Conservation (phyloP, 1,140 invertebrate species). For the Adoxophyes honmai region DNA sequence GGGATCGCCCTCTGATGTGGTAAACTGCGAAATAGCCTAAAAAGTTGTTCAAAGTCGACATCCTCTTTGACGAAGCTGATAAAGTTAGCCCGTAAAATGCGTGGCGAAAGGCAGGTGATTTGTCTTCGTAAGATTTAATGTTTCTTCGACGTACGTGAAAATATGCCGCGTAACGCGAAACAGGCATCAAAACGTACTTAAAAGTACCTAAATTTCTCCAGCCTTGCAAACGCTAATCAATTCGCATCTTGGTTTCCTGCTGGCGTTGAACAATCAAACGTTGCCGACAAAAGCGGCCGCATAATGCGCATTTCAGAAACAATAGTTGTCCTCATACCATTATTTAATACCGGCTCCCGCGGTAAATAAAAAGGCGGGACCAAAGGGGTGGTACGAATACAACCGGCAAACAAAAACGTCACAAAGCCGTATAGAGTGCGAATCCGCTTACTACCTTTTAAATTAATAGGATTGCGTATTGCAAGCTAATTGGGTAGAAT, state of each 20-base stretch:
- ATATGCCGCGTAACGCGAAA: too few relatives aligned
- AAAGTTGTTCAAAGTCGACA: not conserved
- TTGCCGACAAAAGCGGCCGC: not conserved
- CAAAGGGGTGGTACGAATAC: slow-evolving; percentile 26
- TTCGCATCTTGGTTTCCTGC: not conserved
- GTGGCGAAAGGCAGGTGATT: not conserved
- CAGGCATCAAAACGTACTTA: too few relatives aligned
- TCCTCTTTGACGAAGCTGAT: not conserved
- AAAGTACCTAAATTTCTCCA: too few relatives aligned
- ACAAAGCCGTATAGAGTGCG: not conserved
- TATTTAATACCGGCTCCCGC: slow-evolving; percentile 14
- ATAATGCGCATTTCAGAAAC: not conserved
- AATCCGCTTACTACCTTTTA: not conserved
- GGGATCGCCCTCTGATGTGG: slow-evolving; percentile 3
- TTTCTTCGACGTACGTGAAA: too few relatives aligned
- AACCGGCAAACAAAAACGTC: not conserved
- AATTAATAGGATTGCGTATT: slow-evolving; percentile 17
- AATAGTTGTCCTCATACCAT: slow-evolving; percentile 15
- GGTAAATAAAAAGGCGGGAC: slow-evolving; percentile 27
- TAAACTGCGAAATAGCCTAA: slow-evolving; percentile 1
- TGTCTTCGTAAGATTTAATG: slow-evolving; percentile 4
- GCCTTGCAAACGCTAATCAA: too few relatives aligned
- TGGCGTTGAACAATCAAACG: not conserved
- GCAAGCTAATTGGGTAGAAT: slow-evolving; percentile 32
- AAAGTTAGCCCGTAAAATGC: not conserved